These are phyloP conservation scores for Anagrus nilaparvatae DNA, from an alignment of 1,140 invertebrate genomes.

Conservation along the genomic window DNA sequence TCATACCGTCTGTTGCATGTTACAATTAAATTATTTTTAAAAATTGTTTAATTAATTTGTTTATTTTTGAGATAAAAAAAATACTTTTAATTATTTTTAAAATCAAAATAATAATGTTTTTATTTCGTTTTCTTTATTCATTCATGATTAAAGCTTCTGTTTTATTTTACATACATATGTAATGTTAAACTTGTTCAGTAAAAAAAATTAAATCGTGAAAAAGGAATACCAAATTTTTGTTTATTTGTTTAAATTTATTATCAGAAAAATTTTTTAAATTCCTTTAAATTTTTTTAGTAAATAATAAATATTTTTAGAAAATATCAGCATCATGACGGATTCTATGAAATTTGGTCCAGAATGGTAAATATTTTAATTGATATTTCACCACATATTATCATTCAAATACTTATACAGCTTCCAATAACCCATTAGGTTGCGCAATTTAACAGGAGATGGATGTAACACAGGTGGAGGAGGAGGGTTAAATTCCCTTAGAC, in stretches of 20 bases:
- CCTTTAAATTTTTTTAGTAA: no score
- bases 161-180: slow-evolving; percentile 17
- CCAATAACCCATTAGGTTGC: slow-evolving; percentile 43
- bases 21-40: no score
- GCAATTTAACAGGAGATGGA: slow-evolving; percentile 49
- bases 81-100: no score
- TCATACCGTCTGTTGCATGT: no score
- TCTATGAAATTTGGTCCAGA: slow-evolving; percentile 66
- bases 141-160: no score
- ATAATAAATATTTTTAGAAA: slow-evolving; percentile 25
- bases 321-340: slow-evolving; percentile 51
- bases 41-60: no score
- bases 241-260: neutral
- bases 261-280: slow-evolving; percentile 10
- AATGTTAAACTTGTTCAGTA: slow-evolving; percentile 17
- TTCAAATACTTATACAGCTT: neutral
- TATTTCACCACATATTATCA: slow-evolving; percentile 2
- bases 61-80: no score
- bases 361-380: slow-evolving; percentile 37
- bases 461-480: slow-evolving; percentile 37
- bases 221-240: slow-evolving; percentile 16
- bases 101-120: no score
- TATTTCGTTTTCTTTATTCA: no score
- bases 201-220: slow-evolving; percentile 18
- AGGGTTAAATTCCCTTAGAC: slow-evolving; percentile 36